Base-by-base conservation (phyloP, 2,888 invertebrate genomes). In the Eugnorisma glareosa region DNA sequence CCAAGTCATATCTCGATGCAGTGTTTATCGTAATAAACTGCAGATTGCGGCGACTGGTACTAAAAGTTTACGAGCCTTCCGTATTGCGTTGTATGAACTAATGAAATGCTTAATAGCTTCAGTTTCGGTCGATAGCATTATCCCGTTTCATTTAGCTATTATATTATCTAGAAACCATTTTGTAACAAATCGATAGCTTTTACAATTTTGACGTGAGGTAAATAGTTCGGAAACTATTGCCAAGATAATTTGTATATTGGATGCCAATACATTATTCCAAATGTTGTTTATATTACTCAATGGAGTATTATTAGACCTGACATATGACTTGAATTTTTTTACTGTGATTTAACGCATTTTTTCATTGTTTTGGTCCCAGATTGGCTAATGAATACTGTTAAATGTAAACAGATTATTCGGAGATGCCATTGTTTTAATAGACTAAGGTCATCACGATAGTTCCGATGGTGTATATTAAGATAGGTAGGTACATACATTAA, bases 111-210 rank as follows among this genome's bases (percentile, higher is more conserved):
- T 45, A 76, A 48, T 59, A 59, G 43, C n/a, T 66, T 54, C 31
- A 78, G 48, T 67, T 74, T 43, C 24, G 54, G 5, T 54, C 21
- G 40, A 68, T 64, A 61, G 28, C 54, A 81, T 70, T 72, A 66
- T 63, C 18, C 51, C 63, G 66, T 75, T 72, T 57, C 48, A 74
- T 85, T 81, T 85, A 70, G 21, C 75, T 35, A 45, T 63, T 51
- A 69, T 59, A 77, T 81, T 75, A 85, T 85, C 82, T 74, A 75
- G 61, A 57, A 84, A 70, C 63, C 61, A 66, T 85, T 70, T 64
- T 40, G 72, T 70, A 85, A 85, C 77, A 61, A 67, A 84, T 82
- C 82, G 82, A 85, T 77, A 73, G 84, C 75, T 85, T 82, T 78
- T 82, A 86, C 61, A 71, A 71, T 78, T 71, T 71, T 67, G 76